Evolutionary conservation across 2,113 vertebrate genomes (phyloP).

Genomic region (Corythoichthys intestinalis): DNA sequence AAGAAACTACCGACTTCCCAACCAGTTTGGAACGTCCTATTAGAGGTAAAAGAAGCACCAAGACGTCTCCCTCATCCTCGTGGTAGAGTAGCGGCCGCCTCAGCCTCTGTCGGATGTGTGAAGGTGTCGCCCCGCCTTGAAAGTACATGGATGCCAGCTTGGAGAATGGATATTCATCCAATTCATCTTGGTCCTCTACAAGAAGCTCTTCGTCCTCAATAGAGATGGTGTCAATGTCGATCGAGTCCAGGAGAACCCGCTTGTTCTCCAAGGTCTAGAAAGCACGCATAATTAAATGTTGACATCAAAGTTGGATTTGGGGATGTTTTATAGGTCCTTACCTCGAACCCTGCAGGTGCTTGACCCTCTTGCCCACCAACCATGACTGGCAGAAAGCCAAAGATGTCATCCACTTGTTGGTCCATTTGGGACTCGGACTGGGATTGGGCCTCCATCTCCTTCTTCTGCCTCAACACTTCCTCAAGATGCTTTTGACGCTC

Average conservation of each 20-base stretch:
- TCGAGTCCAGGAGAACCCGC: slow-evolving; percentile 66
- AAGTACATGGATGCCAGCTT: slow-evolving; percentile 94
- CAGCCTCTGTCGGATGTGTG: slow-evolving; percentile 76
- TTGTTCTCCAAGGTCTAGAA: slow-evolving; percentile 80
- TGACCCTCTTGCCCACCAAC: slow-evolving; percentile 81
- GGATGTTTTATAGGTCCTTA: slow-evolving; percentile 37
- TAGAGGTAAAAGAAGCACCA: slow-evolving; percentile 63
- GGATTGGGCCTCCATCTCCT: slow-evolving; percentile 42
- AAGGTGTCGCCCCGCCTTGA: slow-evolving; percentile 82
- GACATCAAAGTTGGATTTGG: neutral
- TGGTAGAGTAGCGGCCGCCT: slow-evolving; percentile 87
- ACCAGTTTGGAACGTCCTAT: neutral
- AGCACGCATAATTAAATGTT: slow-evolving; percentile 2
- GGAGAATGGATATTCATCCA: slow-evolving; percentile 86
- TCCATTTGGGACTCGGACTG: slow-evolving; percentile 65
- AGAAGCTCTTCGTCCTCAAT: slow-evolving; percentile 57
- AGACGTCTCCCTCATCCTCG: slow-evolving; percentile 79
- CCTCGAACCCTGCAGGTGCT: slow-evolving; percentile 78
- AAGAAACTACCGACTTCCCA: neutral
- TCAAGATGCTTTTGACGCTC: slow-evolving; percentile 58
- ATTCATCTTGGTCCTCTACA: slow-evolving; percentile 73
- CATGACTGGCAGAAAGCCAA: slow-evolving; percentile 84
- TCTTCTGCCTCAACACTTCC: slow-evolving; percentile 57
- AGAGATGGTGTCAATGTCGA: slow-evolving; percentile 85
- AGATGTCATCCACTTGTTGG: slow-evolving; percentile 88